Evolutionary conservation across 64 coral and sea anemone species (phyloP), one percentile per base, ranked within the genome.

Genomic region (Pocillopora damicornis): DNA sequence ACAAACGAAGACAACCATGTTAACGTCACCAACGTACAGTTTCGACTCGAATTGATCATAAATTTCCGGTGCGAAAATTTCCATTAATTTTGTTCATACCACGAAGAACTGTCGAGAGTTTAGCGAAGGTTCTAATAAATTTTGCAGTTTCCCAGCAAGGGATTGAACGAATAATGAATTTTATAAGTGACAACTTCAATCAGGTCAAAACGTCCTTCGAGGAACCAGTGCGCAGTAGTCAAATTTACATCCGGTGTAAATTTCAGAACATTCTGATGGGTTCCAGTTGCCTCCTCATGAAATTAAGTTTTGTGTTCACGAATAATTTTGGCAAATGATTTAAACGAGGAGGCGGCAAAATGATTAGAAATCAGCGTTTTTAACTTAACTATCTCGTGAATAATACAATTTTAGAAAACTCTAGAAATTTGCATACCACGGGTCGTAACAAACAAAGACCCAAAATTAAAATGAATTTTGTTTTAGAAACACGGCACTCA

Each of bases 371-470:
- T 35, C 63, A 23, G 15, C 37, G 61, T 83, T 69, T 64, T 83
- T 16, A 38, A 71, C 37, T 65, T 65, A 72, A 17, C 42, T 51
- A 51, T 51, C 64, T 14, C 22, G 81, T 58, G 18, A 37, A 58
- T 59, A 58, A 26, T 66, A 67, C 42, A 68, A 51, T 51, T 30
- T 12, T 16, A 30, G 57, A 13, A 57, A 85, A 11, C n/a, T 26
- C 25, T 58, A n/a, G 16, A 85, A 85, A 85, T 85, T 85, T 85
- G 81, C 81, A 85, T 85, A 26, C 13, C 38, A 58, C 37, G 81
- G 75, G 81, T 72, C 81, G 56, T 36, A 25, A 65, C 5, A 71
- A 73, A 73, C 81, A 73, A 85, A 59, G 13, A 37, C 20, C 81
- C 66, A 73, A 72, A 58, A 85, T 13, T 73, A 77, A 9, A 58